Conservation (phyloP, 92 coral and sea anemone genomes). For the Phenganax marumi region DNA sequence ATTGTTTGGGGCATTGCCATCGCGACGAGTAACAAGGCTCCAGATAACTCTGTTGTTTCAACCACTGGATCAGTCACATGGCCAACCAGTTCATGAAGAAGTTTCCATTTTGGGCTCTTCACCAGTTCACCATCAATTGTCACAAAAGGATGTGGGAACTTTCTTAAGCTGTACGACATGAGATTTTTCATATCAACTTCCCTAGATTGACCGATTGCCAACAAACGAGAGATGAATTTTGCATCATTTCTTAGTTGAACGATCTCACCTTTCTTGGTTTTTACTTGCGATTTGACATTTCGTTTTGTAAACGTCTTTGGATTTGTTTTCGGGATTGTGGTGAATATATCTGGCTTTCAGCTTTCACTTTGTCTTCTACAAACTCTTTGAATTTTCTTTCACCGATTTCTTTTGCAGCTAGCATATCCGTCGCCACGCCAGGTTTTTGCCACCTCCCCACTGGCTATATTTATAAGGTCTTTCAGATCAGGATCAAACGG, state of each 20-base stretch:
- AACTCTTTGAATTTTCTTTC: slow-evolving; percentile 10
- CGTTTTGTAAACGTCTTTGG: not conserved
- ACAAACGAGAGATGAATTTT: slow-evolving; percentile 16
- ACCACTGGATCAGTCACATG: not conserved
- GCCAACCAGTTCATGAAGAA: not conserved
- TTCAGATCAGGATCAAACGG: not conserved
- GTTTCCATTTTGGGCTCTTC: slow-evolving; percentile 4
- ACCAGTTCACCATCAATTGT: slow-evolving; percentile 3
- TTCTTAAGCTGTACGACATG: not conserved
- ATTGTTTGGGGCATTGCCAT: slow-evolving; percentile 8
- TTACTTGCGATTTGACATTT: not conserved
- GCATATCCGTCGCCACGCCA: not conserved
- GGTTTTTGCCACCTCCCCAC: not conserved
- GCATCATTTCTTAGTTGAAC: not conserved
- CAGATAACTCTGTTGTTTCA: not conserved
- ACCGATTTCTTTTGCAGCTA: slow-evolving; percentile 5
- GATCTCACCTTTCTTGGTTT: not conserved
- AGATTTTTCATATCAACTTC: not conserved
- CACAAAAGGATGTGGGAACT: not conserved
- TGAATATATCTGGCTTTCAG: slow-evolving; percentile 12
- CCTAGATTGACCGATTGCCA: slow-evolving; percentile 13
- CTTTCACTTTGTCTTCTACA: not conserved
- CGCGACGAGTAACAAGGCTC: not conserved
- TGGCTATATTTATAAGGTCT: slow-evolving; percentile 4
- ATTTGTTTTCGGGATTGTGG: slow-evolving; percentile 22